Conservation (phyloP, 1,140 invertebrate genomes). For the Achroia grisella region DNA sequence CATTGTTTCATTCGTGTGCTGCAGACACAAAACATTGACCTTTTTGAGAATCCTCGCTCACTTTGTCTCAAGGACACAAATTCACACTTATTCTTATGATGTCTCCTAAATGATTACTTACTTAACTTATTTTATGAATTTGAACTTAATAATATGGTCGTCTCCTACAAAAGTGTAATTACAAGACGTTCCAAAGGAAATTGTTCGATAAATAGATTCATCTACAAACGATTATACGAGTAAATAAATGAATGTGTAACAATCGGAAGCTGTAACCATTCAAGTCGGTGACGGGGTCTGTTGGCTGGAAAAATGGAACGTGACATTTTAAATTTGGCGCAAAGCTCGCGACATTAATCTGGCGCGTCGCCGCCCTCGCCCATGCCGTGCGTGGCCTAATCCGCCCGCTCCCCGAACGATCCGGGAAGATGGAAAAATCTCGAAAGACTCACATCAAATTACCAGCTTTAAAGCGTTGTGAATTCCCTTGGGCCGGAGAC, state of each 20-base stretch:
- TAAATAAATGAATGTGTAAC: slow-evolving; percentile 19
- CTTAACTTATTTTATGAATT: neutral
- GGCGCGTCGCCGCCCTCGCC: slow-evolving; percentile 57
- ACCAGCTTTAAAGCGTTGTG: slow-evolving; percentile 61
- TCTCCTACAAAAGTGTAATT: neutral
- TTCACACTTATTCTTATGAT: slow-evolving; percentile 15
- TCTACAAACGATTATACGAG: neutral
- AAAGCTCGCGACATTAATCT: slow-evolving; percentile 67
- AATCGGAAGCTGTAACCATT: slow-evolving; percentile 37
- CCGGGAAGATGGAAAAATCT: slow-evolving; percentile 64
- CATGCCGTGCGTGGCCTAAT: slow-evolving; percentile 56
- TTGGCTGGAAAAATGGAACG: slow-evolving; percentile 63
- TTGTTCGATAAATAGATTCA: neutral
- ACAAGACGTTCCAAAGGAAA: neutral
- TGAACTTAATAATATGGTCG: neutral
- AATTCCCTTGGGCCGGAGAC: slow-evolving; percentile 47
- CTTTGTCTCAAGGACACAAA: slow-evolving; percentile 23
- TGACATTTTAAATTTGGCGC: slow-evolving; percentile 67
- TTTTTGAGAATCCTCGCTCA: slow-evolving; percentile 16
- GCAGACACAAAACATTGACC: slow-evolving; percentile 30
- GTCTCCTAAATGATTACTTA: slow-evolving; percentile 9
- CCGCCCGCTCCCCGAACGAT: slow-evolving; percentile 49
- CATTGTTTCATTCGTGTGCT: slow-evolving; percentile 24
- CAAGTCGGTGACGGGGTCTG: slow-evolving; percentile 33
- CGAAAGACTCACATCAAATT: slow-evolving; percentile 67